Percentiles rank a stretch among this genome's conserved stretches.
Evolutionary conservation across 1,140 invertebrate genomes (phyloP).

Genomic region (Thaumetopoea pityocampa): DNA sequence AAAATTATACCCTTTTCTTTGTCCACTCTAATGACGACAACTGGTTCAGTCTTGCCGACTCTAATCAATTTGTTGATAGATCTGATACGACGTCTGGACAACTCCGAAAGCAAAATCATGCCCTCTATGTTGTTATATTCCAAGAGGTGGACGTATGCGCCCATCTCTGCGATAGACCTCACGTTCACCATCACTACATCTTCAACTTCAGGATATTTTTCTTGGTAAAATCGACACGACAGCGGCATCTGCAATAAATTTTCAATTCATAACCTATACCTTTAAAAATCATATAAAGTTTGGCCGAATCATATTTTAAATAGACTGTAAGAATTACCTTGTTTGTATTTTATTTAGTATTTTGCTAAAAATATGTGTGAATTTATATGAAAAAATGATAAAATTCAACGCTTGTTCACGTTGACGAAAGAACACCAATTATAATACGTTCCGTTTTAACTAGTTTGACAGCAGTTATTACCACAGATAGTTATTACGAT

Average conservation of each 20-base stretch:
- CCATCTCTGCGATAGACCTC: slow-evolving; percentile 98
- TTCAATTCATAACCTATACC: slow-evolving; percentile 29
- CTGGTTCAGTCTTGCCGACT: slow-evolving; percentile 98
- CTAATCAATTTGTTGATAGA: slow-evolving; percentile 99
- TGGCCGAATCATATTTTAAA: too few relatives aligned
- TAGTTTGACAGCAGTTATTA: too few relatives aligned
- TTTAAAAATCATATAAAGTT: background rate
- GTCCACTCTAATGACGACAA: slow-evolving; percentile 99
- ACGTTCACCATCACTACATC: slow-evolving; percentile 99
- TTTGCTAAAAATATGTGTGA: slow-evolving; percentile 13
- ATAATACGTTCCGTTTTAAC: slow-evolving; percentile 14
- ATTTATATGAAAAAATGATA: slow-evolving; percentile 36
- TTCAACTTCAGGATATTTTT: slow-evolving; percentile 98
- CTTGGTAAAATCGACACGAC: slow-evolving; percentile 97
- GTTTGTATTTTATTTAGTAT: slow-evolving; percentile 15
- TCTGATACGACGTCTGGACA: slow-evolving; percentile 97
- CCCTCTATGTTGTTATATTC: slow-evolving; percentile 99
- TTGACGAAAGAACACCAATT: slow-evolving; percentile 33
- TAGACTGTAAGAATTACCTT: slow-evolving; percentile 22
- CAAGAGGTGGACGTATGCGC: slow-evolving; percentile 97
- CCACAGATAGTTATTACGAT: too few relatives aligned
- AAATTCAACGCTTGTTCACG: slow-evolving; percentile 51
- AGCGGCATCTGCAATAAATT: slow-evolving; percentile 87
- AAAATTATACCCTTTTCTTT: slow-evolving; percentile 96
- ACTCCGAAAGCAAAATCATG: slow-evolving; percentile 95